Evolutionary conservation across 2,888 invertebrate species (phyloP).

Genomic region (Sesamia inferens): DNA sequence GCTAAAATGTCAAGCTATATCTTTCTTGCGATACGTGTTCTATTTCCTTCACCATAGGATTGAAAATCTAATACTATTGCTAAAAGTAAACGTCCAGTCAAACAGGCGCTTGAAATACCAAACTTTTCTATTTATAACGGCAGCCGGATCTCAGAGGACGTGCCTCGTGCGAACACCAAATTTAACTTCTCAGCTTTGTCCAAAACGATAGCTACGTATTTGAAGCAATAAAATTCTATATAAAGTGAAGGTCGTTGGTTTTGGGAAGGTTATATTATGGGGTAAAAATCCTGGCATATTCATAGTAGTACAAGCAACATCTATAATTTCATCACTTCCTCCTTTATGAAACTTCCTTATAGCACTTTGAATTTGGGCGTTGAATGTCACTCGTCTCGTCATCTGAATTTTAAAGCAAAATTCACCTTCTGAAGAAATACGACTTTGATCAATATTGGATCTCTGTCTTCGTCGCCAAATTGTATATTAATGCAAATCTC

Average conservation of each 20-base stretch:
- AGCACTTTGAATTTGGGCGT: conserved; percentile 43
- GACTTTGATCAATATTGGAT: conserved; percentile 62
- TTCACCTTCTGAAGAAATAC: conserved; percentile 51
- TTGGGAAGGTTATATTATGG: conserved; percentile 42
- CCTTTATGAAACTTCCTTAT: conserved; percentile 33
- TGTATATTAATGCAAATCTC: conserved; percentile 60
- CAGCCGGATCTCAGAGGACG: conserved; percentile 68
- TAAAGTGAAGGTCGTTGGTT: conserved; percentile 56
- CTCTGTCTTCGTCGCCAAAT: conserved; percentile 49
- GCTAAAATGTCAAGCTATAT: conserved; percentile 30
- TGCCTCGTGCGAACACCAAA: conserved; percentile 67
- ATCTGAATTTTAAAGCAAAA: conserved; percentile 58
- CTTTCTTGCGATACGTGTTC: conserved; percentile 7
- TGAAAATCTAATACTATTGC: conserved; percentile 27
- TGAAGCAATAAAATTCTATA: conserved; percentile 51
- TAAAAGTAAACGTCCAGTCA: conserved; percentile 45
- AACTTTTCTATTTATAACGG: conserved; percentile 72
- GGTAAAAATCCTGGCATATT: conserved; percentile 15
- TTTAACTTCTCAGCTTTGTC: conserved; percentile 61
- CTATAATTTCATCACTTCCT: conserved; percentile 40
- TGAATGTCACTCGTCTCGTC: conserved; percentile 45
- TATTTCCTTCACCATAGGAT: conserved; percentile 34
- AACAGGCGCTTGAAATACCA: conserved; percentile 70
- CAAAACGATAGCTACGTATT: conserved; percentile 52
- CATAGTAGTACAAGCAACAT: conserved; percentile 14